Conservation (phyloP, 1,140 invertebrate species). For the Neodiprion pinetum region DNA sequence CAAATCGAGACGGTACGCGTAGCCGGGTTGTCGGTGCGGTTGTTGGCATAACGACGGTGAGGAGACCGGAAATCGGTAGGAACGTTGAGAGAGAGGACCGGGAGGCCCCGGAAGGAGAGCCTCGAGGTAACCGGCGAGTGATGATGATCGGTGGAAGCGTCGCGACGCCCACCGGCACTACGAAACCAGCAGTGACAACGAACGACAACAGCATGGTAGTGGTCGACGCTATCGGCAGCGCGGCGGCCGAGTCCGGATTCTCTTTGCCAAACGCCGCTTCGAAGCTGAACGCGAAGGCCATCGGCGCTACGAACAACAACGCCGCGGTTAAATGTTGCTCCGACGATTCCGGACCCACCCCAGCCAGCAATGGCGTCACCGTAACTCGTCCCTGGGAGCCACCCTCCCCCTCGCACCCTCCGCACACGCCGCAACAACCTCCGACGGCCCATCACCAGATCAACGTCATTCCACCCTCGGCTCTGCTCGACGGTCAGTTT, state of each 20-base stretch:
- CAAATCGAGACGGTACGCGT: too few species aligned
- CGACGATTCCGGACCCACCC: conserved; percentile 23
- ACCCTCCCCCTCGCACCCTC: conserved; percentile 49
- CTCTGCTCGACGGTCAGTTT: conserved; percentile 52
- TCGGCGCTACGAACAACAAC: conserved; percentile 34
- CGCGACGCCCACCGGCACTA: conserved; percentile 56
- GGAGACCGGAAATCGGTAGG: too few species aligned
- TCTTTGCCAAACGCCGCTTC: not conserved
- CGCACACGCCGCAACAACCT: conserved; percentile 41
- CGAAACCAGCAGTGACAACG: conserved; percentile 47
- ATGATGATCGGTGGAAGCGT: conserved; percentile 61
- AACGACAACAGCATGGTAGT: conserved; percentile 53
- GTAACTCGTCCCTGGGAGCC: conserved; percentile 57
- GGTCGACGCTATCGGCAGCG: conserved; percentile 56
- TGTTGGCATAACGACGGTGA: too few species aligned
- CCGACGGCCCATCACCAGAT: conserved; percentile 48
- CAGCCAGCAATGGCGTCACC: conserved; percentile 34
- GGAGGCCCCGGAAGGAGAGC: conserved; percentile 20
- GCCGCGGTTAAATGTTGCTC: conserved; percentile 29
- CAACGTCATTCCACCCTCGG: conserved; percentile 40
- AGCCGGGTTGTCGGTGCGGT: too few species aligned
- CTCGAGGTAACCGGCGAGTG: conserved; percentile 39
- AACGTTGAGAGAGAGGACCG: conserved; percentile 19
- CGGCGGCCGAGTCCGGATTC: conserved; percentile 42
- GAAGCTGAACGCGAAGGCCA: conserved; percentile 23